Evolutionary conservation across 2,888 invertebrate species (phyloP).

Genomic region (Altica lythri): DNA sequence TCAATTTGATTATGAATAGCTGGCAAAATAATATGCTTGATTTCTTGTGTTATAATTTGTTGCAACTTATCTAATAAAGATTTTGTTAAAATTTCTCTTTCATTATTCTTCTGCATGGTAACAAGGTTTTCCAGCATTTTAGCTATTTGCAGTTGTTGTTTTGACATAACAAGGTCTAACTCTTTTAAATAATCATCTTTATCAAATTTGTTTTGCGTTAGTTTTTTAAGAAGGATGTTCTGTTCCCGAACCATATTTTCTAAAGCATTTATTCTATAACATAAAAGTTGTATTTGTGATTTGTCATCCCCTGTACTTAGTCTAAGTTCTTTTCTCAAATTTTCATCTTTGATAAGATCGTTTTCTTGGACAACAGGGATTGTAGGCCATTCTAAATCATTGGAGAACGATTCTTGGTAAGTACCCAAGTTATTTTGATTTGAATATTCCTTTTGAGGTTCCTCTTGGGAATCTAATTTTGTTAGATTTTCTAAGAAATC

Average conservation of each 20-base stretch:
- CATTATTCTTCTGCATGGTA: constrained; percentile 57
- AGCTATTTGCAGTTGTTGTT: constrained; percentile 53
- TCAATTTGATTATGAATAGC: constrained; percentile 72
- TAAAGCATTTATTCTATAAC: constrained; percentile 48
- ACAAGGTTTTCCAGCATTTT: constrained; percentile 54
- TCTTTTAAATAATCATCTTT: constrained; percentile 50
- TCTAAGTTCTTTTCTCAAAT: constrained; percentile 30
- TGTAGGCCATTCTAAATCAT: constrained; percentile 44
- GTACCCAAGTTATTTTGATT: constrained; percentile 25
- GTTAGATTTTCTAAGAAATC: constrained; percentile 53
- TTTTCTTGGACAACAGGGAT: constrained; percentile 44
- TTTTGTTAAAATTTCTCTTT: constrained; percentile 56
- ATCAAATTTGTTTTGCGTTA: constrained; percentile 49
- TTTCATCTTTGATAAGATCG: constrained; percentile 42
- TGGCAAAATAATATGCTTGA: constrained; percentile 61
- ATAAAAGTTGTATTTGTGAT: constrained; percentile 48
- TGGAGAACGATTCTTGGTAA: constrained; percentile 32
- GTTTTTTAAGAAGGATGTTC: too few species aligned
- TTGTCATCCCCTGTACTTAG: constrained; percentile 36
- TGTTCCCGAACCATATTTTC: constrained; percentile 51
- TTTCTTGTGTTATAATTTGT: constrained; percentile 62
- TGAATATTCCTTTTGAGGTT: constrained; percentile 39
- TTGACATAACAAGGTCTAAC: constrained; percentile 51
- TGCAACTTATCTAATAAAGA: constrained; percentile 60
- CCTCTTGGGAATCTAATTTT: constrained; percentile 42